A percentile compares a stretch with the other conserved stretches of the same genome.
phyloP scores from a whole-genome alignment of 2,888 invertebrate genomes.

The Sphaerophoria taeniata region DNA sequence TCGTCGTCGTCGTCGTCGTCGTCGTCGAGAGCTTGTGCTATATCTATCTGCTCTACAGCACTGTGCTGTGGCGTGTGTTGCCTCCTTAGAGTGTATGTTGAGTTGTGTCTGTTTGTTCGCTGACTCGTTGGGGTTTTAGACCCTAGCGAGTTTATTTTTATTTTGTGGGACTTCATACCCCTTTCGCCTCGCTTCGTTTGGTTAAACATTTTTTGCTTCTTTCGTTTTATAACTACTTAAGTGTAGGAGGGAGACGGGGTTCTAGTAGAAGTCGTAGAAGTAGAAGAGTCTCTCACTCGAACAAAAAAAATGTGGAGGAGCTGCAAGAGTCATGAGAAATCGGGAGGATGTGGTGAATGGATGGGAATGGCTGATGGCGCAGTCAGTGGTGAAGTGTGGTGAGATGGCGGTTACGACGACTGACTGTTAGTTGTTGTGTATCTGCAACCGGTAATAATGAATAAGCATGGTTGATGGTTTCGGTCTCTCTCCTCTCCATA shows the following conservation, averaged over 20 bases:
- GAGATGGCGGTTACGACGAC: constrained; percentile 28
- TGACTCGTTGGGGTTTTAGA: constrained; percentile 62
- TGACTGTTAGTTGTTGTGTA: constrained; percentile 63
- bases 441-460: constrained; percentile 74
- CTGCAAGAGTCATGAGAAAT: background rate
- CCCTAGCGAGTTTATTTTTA: constrained; percentile 63
- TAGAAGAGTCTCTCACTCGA: constrained; percentile 24
- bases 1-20: no score
- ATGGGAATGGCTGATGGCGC: background rate
- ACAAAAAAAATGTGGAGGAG: background rate
- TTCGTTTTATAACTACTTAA: constrained; percentile 70
- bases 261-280: background rate
- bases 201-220: constrained; percentile 46
- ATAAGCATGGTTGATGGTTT: constrained; percentile 69
- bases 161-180: background rate
- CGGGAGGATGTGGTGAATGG: background rate
- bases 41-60: no score
- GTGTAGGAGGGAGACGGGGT: constrained; percentile 46
- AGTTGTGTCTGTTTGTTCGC: constrained; percentile 43
- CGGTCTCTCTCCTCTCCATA: constrained; percentile 59
- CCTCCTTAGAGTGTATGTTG: constrained; percentile 44
- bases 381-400: constrained; percentile 29
- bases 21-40: no score
- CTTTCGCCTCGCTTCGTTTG: constrained; percentile 59
- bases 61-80: constrained; percentile 41